Base-by-base conservation (phyloP, 2,113 vertebrate species). In the Suncus etruscus region DNA sequence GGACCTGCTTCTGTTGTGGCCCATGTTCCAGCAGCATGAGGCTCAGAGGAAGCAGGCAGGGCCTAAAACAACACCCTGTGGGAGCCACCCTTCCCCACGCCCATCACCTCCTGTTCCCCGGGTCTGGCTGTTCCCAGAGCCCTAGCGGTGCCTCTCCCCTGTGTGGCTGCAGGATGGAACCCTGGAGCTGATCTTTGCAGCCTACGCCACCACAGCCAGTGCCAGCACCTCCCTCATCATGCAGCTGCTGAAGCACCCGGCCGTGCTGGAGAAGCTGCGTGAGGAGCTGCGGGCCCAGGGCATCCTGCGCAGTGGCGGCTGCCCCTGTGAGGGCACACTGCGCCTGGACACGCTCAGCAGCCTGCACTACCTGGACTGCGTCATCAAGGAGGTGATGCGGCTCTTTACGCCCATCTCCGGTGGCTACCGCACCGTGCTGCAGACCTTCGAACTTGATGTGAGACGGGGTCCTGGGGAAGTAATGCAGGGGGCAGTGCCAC, bases 381-480 rank as follows among this genome's bases (percentile, higher is more conserved):
- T 99, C 97, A 99, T 99, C 97, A 99, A 99, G 97, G 99, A 99
- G 96, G 99, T 99, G 50, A 98, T 99, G 91, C 98, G 99, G 32
- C 99, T 99, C 76, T 99, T 98, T 94, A 99, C 99, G 0, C 99
- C 99, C 2, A 98, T 99, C 54, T 99, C 99, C 0, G 99, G 99
- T 0, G 99, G 99, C 5, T 99, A 99, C 97, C 97, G 99, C 18
- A 99, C 99, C 0, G 99, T 99, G 92, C 97, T 99, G 97, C 99
- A 99, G 97, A 99, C 99, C 93, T 99, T 99, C 0, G 99, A 99
- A 96, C 98, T 99, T 0, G 99, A 99, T 0, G 99, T 99, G 97
- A 99, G 99, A 98, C 61, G 18, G 18, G 89, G 83, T 11, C 63
- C 69, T 0, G 69, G 14, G 1, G 1, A 1, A 32, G 4, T 2